phyloP scores from a whole-genome alignment of 2,888 invertebrate genomes.

The Eremobia ochroleuca region DNA sequence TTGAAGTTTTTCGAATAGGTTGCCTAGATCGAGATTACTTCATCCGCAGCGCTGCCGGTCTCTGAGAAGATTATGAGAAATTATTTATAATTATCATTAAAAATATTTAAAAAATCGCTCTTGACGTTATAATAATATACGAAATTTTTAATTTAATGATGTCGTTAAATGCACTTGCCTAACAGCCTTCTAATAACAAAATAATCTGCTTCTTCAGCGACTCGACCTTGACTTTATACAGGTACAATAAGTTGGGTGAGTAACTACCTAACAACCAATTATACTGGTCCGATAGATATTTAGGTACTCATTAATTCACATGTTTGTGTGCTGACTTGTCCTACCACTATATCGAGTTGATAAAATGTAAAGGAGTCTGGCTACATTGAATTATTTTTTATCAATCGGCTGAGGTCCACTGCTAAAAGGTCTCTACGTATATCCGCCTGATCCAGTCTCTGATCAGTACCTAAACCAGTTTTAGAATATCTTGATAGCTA shows the following conservation, averaged over 20 bases:
- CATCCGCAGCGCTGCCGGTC: constrained; percentile 36
- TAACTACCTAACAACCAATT: constrained; percentile 42
- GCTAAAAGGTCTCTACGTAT: background rate
- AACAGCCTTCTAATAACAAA: background rate
- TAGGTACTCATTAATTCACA: constrained; percentile 21
- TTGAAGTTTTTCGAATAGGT: constrained; percentile 55
- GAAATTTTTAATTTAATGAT: background rate
- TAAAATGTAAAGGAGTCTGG: constrained; percentile 3
- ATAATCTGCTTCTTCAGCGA: background rate
- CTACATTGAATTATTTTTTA: constrained; percentile 7
- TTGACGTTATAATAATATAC: too few species aligned
- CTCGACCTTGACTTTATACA: constrained; percentile 49
- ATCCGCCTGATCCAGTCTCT: background rate
- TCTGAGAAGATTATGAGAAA: constrained; percentile 25
- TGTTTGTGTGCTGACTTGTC: constrained; percentile 20
- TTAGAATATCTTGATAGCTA: constrained; percentile 6
- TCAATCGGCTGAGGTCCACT: background rate
- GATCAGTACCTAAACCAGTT: constrained; percentile 14
- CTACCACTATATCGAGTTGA: constrained; percentile 18
- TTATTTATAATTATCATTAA: constrained; percentile 18
- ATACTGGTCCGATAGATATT: constrained; percentile 23
- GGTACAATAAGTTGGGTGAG: constrained; percentile 14
- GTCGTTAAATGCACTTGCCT: background rate
- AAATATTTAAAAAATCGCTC: background rate
- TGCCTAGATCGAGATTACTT: constrained; percentile 60